phyloP scores from a whole-genome alignment of 2,797 vertebrate species.

The Labeo calbasu region DNA sequence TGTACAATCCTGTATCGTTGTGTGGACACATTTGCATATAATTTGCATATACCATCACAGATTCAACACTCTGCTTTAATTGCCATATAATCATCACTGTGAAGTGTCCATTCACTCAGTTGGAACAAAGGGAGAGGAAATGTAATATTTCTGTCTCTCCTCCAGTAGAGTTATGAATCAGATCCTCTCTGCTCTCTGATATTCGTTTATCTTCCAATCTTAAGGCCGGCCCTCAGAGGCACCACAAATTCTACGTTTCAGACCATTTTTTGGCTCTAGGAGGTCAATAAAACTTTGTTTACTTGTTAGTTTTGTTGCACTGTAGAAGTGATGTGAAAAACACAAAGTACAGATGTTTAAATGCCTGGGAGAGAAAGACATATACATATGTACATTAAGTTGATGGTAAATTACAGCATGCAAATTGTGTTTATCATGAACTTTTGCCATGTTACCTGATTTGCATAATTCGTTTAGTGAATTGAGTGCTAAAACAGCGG shows the following conservation, averaged over 20 bases:
- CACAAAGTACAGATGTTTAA: background rate
- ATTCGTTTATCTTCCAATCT: background rate
- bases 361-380: background rate
- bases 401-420: background rate
- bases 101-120: slow-evolving; percentile 4
- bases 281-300: slow-evolving; percentile 36
- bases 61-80: background rate
- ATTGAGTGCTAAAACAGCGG: background rate
- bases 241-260: background rate
- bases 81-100: slow-evolving; percentile 4
- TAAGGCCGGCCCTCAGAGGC: background rate
- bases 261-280: slow-evolving; percentile 16
- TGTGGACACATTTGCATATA: background rate
- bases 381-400: background rate
- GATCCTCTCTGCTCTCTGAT: slow-evolving; percentile 4
- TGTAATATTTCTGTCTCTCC: background rate
- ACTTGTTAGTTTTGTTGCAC: background rate
- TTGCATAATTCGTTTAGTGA: background rate
- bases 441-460: background rate
- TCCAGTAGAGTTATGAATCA: slow-evolving; percentile 7
- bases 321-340: background rate
- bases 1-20: background rate
- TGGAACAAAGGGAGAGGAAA: background rate
- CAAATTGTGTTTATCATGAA: background rate
- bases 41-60: background rate